Evolutionary conservation across 2,797 vertebrate genomes (phyloP).

Genomic region (Liasis olivaceus): DNA sequence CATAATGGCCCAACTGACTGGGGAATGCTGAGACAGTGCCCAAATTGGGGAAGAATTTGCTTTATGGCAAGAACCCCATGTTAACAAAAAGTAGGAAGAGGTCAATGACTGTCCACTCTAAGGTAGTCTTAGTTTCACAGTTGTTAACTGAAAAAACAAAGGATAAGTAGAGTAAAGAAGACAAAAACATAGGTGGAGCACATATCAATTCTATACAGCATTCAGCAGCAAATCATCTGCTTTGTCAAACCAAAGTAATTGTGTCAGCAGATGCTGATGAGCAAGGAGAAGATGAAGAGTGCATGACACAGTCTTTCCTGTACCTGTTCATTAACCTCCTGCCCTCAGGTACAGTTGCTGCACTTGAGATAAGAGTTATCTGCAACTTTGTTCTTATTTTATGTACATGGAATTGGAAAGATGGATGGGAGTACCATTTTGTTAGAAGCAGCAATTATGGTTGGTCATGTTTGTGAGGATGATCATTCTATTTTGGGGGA

Average conservation of each 20-base stretch:
- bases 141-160: background rate
- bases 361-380: background rate
- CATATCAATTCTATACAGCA: no score
- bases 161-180: no score
- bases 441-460: background rate
- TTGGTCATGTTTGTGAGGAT: background rate
- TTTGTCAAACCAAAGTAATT: background rate
- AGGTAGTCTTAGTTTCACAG: background rate
- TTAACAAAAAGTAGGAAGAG: background rate
- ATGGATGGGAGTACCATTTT: background rate
- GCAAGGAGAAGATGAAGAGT: background rate
- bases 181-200: no score
- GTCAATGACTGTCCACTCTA: background rate
- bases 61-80: background rate
- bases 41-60: background rate
- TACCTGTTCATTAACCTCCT: background rate
- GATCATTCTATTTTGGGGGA: no score
- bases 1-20: background rate
- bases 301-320: background rate
- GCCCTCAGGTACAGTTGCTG: background rate
- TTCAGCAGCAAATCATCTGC: background rate
- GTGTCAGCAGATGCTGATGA: background rate
- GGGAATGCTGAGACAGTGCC: background rate
- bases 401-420: background rate
- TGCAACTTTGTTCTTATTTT: background rate